Evolutionary conservation across 2,888 invertebrate species (phyloP).

Genomic region (Perizoma flavofasciatum): DNA sequence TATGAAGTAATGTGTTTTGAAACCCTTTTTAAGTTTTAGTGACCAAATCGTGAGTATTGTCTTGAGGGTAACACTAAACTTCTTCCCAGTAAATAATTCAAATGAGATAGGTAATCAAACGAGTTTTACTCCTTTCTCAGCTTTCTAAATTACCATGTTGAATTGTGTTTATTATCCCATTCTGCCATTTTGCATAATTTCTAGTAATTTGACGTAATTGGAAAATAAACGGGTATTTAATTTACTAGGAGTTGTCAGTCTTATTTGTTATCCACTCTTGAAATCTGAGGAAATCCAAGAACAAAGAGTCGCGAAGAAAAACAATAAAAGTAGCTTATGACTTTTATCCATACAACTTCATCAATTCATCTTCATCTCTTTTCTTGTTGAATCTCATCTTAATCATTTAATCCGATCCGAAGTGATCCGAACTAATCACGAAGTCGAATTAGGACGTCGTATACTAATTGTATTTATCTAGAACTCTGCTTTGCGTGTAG

Average conservation of each 20-base stretch:
- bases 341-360: slow-evolving; percentile 1
- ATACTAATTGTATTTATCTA: no score
- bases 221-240: slow-evolving; percentile 3
- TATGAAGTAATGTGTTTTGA: not conserved
- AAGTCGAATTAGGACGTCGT: no score
- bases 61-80: not conserved
- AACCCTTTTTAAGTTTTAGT: not conserved
- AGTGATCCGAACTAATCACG: no score
- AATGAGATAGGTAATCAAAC: slow-evolving; percentile 32
- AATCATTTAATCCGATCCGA: slow-evolving; percentile 5
- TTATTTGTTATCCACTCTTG: not conserved
- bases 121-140: slow-evolving; percentile 41
- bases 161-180: slow-evolving; percentile 27
- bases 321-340: not conserved
- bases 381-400: not conserved
- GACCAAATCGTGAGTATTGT: slow-evolving; percentile 1
- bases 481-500: no score
- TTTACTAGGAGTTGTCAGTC: not conserved
- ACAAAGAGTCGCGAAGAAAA: slow-evolving; percentile 1
- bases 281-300: no score
- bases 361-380: slow-evolving; percentile 4
- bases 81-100: slow-evolving; percentile 44
- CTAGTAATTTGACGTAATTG: slow-evolving; percentile 13
- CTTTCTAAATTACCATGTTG: slow-evolving; percentile 42
- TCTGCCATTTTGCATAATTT: slow-evolving; percentile 21